These are phyloP conservation scores for Ichneumoninae sp. DNA, from an alignment of 2,888 invertebrate genomes.

Conservation along the genomic window DNA sequence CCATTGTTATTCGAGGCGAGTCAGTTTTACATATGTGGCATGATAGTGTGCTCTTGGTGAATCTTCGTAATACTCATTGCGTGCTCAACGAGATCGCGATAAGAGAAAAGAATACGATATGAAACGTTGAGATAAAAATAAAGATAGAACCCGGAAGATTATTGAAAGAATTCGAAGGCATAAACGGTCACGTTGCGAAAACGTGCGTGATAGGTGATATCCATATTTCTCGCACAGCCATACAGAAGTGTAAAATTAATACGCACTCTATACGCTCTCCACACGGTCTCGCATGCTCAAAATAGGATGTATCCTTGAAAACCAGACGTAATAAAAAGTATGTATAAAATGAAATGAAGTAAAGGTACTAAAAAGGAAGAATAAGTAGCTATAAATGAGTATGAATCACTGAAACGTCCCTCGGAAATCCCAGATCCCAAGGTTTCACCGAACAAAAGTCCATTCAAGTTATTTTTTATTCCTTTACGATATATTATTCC, in stretches of 20 bases:
- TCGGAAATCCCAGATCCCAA: not conserved
- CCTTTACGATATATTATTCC: not conserved
- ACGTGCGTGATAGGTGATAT: not conserved
- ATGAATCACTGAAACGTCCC: constrained; percentile 8
- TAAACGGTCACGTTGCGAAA: not conserved
- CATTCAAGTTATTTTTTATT: not conserved
- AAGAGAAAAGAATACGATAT: not conserved
- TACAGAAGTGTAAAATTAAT: not conserved
- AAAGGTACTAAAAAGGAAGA: constrained; percentile 6
- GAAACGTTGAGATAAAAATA: not conserved
- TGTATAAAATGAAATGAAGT: not conserved
- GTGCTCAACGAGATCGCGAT: not conserved
- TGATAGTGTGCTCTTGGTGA: not conserved
- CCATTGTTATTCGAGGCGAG: not conserved
- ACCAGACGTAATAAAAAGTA: not conserved
- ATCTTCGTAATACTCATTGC: not conserved
- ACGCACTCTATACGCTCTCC: not conserved
- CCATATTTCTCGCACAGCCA: not conserved
- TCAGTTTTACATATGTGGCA: not conserved
- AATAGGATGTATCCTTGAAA: constrained; percentile 3
- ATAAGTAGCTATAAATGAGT: not conserved
- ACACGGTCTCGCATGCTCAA: not conserved
- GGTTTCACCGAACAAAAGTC: constrained; percentile 1
- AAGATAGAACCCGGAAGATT: not conserved
- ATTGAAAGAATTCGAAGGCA: not conserved